These are phyloP conservation scores for Petrocephalus microphthalmus DNA, from an alignment of 2,113 vertebrate genomes.

Conservation along the genomic window DNA sequence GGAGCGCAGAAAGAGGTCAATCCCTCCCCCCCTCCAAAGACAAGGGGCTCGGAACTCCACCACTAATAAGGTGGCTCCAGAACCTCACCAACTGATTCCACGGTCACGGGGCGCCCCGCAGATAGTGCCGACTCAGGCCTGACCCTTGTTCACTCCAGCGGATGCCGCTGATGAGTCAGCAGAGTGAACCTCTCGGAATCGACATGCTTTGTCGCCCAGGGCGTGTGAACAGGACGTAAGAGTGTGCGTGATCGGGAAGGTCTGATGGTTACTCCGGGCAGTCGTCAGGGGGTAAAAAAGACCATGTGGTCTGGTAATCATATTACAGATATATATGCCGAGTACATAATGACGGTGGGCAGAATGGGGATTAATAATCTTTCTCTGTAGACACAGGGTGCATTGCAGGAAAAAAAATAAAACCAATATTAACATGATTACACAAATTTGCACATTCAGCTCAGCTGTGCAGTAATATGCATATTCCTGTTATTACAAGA, in stretches of 20 bases:
- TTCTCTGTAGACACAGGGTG: background rate
- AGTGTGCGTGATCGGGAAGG: background rate
- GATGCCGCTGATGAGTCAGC: background rate
- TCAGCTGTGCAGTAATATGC: background rate
- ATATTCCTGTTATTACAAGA: background rate
- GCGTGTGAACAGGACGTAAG: background rate
- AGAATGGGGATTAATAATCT: background rate
- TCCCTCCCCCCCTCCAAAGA: background rate
- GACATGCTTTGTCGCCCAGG: background rate
- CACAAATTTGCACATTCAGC: background rate
- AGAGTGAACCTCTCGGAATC: background rate
- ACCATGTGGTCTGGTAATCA: background rate
- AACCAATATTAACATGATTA: background rate
- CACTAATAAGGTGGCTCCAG: background rate
- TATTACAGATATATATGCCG: background rate
- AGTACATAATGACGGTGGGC: background rate
- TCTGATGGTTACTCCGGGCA: background rate
- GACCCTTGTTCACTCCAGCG: background rate
- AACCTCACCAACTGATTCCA: background rate
- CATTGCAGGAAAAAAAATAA: background rate
- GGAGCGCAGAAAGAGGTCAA: background rate
- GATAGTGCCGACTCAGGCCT: background rate
- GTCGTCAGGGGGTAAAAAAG: background rate
- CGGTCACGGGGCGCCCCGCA: background rate
- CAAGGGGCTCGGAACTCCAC: background rate